phyloP scores from a whole-genome alignment of 2,113 vertebrate genomes.

The Eptesicus fuscus region DNA sequence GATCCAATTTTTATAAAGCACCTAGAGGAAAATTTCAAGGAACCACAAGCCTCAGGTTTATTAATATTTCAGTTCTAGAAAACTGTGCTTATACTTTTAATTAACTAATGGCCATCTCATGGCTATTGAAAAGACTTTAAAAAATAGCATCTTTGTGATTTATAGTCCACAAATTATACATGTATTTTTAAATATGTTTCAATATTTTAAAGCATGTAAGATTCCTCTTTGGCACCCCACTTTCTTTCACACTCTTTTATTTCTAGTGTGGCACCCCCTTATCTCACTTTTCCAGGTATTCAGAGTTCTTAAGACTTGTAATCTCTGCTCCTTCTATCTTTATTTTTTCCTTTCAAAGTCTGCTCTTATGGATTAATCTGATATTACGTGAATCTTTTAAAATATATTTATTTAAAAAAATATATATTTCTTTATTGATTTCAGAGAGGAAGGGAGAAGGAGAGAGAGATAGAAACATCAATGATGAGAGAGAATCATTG shows the following conservation, averaged over 20 bases:
- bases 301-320: neutral
- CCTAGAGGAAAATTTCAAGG: constrained; percentile 48
- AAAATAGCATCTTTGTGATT: constrained; percentile 10
- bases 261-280: neutral
- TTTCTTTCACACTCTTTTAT: neutral
- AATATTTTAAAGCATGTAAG: neutral
- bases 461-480: no score
- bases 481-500: no score
- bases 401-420: neutral
- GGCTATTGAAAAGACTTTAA: neutral
- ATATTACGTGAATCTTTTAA: neutral
- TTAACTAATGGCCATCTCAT: constrained; percentile 39
- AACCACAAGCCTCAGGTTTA: constrained; percentile 64
- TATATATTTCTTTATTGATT: no score
- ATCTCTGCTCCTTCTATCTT: neutral
- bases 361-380: neutral
- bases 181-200: neutral
- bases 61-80: constrained; percentile 68
- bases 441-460: no score
- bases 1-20: constrained; percentile 65
- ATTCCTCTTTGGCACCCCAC: neutral
- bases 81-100: constrained; percentile 44
- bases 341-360: neutral
- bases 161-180: neutral
- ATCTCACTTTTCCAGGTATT: neutral